Conservation (phyloP, 2,888 invertebrate genomes). For the Tanaodytes sp. region DNA sequence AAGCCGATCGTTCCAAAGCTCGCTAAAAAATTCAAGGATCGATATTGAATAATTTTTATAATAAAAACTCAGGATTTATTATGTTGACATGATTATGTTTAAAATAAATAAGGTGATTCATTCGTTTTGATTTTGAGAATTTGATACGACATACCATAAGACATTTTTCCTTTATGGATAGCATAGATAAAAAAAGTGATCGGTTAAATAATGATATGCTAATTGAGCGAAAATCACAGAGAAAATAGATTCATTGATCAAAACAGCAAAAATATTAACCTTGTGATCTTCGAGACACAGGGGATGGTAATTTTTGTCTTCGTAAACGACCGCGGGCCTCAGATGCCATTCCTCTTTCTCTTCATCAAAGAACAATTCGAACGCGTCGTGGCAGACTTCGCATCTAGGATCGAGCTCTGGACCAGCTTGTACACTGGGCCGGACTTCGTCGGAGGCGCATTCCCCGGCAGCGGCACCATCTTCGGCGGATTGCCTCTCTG, state of each 20-base stretch:
- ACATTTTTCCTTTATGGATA: no score
- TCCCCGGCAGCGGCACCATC: conserved; percentile 76
- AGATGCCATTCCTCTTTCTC: conserved; percentile 98
- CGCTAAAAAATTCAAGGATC: conserved; percentile 25
- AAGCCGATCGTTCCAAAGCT: conserved; percentile 25
- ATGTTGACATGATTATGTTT: no score
- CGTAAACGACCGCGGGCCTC: conserved; percentile 84
- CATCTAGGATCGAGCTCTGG: conserved; percentile 82
- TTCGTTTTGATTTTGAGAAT: no score
- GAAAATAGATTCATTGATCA: no score
- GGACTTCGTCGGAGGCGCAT: conserved; percentile 76
- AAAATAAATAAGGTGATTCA: no score
- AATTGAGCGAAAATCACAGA: no score
- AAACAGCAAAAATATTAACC: no score
- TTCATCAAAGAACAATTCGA: conserved; percentile 96
- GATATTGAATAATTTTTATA: background rate
- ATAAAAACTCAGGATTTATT: no score
- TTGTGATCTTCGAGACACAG: conserved; percentile 90
- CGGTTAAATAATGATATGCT: no score
- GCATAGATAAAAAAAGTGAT: no score
- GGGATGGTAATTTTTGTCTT: conserved; percentile 89
- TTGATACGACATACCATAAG: no score
- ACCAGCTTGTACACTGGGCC: conserved; percentile 83
- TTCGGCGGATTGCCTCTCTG: conserved; percentile 77
- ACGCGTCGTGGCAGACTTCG: conserved; percentile 92